Evolutionary conservation across 1,140 invertebrate species (phyloP).

Genomic region (Dendroctonus valens): DNA sequence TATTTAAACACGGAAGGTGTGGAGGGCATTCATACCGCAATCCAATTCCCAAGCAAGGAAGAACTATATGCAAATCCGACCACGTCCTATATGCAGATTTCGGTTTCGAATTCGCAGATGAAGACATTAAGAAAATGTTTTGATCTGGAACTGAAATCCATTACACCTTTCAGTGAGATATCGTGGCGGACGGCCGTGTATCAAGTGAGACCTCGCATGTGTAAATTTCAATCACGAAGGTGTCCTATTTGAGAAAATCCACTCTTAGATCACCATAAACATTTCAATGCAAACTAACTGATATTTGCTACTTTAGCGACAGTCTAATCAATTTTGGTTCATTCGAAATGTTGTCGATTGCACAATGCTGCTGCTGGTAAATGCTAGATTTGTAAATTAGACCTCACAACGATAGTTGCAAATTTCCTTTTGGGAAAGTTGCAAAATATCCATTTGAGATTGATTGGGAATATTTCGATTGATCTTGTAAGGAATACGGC

Average conservation of each 20-base stretch:
- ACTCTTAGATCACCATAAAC: slow-evolving; percentile 16
- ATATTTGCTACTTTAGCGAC: slow-evolving; percentile 23
- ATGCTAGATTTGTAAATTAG: slow-evolving; percentile 13
- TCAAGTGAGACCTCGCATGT: slow-evolving; percentile 20
- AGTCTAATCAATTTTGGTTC: slow-evolving; percentile 24
- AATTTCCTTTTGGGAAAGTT: no score
- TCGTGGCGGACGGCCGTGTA: slow-evolving; percentile 14
- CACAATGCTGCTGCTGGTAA: slow-evolving; percentile 5
- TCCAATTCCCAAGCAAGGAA: slow-evolving; percentile 28
- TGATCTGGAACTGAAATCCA: slow-evolving; percentile 20
- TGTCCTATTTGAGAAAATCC: slow-evolving; percentile 27
- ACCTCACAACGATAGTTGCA: no score
- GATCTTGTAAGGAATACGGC: no score
- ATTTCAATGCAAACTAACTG: slow-evolving; percentile 13
- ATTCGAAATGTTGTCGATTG: slow-evolving; percentile 6
- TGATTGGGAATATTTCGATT: no score
- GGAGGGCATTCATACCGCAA: slow-evolving; percentile 13
- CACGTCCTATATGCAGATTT: slow-evolving; percentile 30
- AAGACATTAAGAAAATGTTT: slow-evolving; percentile 33
- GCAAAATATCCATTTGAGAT: no score
- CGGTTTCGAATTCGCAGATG: slow-evolving; percentile 16
- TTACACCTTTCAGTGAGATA: slow-evolving; percentile 22
- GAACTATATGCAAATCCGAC: slow-evolving; percentile 22
- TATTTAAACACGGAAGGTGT: slow-evolving; percentile 30
- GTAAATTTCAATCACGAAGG: slow-evolving; percentile 25